Evolutionary conservation across 2,888 invertebrate species (phyloP), one percentile per base, ranked within the genome.

Genomic region (Tholera decimalis): DNA sequence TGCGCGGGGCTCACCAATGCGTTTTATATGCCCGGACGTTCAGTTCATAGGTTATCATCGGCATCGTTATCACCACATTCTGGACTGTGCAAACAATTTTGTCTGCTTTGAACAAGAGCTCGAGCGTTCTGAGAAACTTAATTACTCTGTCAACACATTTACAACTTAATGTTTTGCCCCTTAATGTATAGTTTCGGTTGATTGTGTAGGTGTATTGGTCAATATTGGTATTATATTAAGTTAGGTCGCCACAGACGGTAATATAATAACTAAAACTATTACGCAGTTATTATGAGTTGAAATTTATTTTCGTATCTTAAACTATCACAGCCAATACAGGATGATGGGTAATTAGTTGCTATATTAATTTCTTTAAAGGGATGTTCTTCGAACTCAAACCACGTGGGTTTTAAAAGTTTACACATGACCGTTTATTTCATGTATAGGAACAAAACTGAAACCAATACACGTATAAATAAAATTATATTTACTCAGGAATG

Each of bases 1-100:
- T 65, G 72, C 68, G 58, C 69, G 37, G 44, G 35, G 28, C 63
- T 54, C 51, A 20, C 20, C 9, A 44, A 33, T 11, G 33, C 28
- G 46, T 69, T 81, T 87, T 90, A 90, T 90, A 90, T 59, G 58
- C 5, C 54, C 61, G 66, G 77, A 63, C 71, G 50, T 33, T 37
- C 9, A 66, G 89, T 85, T 88, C 88, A 86, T 64, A 88, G 91
- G 87, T 86, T 89, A 91, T 91, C 91, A 22, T 41, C 56, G 62
- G 91, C 91, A 22, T 41, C 56, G 62, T 82, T 88, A 88, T 89
- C 87, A 5, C 7, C 72, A 82, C 64, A 58, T 88, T 88, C 86
- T 90, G 77, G 88, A 88, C 75, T 79, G 73, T 56, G 63, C 70
- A 79, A 76, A 69, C 73, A 71, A 65, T 71, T 67, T 60, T 47